Evolutionary conservation across 2,113 vertebrate species (phyloP).

Genomic region (Lanius ludovicianus): DNA sequence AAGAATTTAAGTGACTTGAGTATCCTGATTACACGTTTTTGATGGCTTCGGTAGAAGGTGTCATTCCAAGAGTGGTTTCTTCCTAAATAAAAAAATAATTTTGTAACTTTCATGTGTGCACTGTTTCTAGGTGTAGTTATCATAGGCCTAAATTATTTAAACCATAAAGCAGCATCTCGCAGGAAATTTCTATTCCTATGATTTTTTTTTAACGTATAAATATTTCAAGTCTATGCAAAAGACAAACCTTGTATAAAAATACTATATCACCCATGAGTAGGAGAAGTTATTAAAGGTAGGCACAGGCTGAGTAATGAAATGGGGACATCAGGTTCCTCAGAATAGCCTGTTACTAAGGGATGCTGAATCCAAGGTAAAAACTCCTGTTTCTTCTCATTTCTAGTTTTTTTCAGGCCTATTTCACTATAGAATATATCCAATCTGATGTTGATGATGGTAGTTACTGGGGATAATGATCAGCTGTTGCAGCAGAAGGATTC

Average conservation of each 20-base stretch:
- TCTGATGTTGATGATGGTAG: slow-evolving; percentile 1
- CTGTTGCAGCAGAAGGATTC: neutral
- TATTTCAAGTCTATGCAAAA: slow-evolving; percentile 40
- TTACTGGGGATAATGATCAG: slow-evolving; percentile 18
- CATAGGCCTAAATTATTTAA: slow-evolving; percentile 45
- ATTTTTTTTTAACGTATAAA: neutral
- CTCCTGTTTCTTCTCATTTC: slow-evolving; percentile 15
- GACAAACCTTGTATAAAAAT: slow-evolving; percentile 32
- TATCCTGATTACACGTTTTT: neutral
- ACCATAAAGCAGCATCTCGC: neutral
- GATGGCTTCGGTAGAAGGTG: rapidly evolving
- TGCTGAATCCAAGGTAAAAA: slow-evolving; percentile 27
- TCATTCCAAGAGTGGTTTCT: neutral
- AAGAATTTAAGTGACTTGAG: neutral
- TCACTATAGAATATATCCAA: neutral
- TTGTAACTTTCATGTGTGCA: neutral
- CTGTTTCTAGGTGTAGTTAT: slow-evolving; percentile 6
- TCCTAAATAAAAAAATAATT: neutral
- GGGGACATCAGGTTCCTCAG: slow-evolving; percentile 24
- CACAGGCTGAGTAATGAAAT: slow-evolving; percentile 7
- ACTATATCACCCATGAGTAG: neutral
- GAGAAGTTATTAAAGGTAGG: slow-evolving; percentile 36
- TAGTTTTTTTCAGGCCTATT: slow-evolving; percentile 15
- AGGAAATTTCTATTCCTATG: neutral
- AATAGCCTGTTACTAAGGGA: slow-evolving; percentile 33